Percentiles rank a stretch among this genome's conserved stretches.
These are phyloP conservation scores for Saccostrea cuccullata DNA, from an alignment of 1,140 invertebrate species.

Conservation along the genomic window DNA sequence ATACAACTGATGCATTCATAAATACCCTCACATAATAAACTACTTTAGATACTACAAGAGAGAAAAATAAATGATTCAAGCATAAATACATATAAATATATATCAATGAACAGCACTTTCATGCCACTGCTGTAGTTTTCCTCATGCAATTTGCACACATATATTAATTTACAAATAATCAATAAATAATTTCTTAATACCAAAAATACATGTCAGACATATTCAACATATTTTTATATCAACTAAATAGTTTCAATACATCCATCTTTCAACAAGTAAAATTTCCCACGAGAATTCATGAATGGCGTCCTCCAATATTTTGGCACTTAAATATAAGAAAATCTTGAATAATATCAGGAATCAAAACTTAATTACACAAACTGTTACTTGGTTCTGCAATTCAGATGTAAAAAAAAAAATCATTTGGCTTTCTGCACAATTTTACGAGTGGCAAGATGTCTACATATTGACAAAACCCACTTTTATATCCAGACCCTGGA, in stretches of 20 bases:
- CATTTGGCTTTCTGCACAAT: not conserved
- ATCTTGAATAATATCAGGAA: not conserved
- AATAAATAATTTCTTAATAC: conserved; percentile 26
- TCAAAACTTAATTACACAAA: not conserved
- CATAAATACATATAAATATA: not conserved
- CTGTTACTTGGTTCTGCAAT: not conserved
- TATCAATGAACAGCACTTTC: conserved; percentile 4
- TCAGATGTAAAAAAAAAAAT: not conserved
- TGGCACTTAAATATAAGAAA: conserved; percentile 17
- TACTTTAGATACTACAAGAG: not conserved
- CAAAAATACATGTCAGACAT: not conserved
- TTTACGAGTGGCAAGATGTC: not conserved
- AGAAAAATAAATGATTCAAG: not conserved
- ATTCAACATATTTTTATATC: not conserved
- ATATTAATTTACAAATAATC: not conserved
- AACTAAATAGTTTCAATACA: not conserved
- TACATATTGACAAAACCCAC: not conserved
- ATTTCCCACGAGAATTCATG: not conserved
- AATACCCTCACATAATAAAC: not conserved
- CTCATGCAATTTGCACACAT: conserved; percentile 15
- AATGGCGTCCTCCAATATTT: conserved; percentile 9
- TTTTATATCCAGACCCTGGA: not conserved
- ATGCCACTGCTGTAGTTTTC: conserved; percentile 21
- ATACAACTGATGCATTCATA: not conserved
- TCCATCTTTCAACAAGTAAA: not conserved